Evolutionary conservation across 2,797 vertebrate species (phyloP).

Genomic region (Argentina silus): DNA sequence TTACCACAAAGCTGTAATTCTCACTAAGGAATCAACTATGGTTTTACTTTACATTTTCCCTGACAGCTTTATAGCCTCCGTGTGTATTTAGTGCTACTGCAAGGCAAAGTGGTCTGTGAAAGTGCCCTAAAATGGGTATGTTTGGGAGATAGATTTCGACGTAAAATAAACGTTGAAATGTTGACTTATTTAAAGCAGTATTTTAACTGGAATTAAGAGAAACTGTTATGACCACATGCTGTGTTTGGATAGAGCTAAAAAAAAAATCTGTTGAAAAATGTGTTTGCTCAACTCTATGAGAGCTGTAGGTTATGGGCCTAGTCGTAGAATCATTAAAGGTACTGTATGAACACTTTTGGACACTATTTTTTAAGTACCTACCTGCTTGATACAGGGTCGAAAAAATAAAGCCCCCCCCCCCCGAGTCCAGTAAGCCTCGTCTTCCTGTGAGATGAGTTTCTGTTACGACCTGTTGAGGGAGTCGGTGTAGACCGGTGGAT

Average conservation of each 20-base stretch:
- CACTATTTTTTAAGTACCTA: background rate
- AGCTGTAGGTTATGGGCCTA: too few relatives aligned
- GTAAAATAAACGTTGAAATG: background rate
- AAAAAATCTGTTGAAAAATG: too few relatives aligned
- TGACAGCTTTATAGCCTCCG: conserved; percentile 54
- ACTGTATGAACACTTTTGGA: too few relatives aligned
- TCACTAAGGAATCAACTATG: conserved; percentile 58
- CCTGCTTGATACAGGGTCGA: too few relatives aligned
- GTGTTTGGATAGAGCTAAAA: too few relatives aligned
- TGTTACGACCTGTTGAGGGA: conserved; percentile 69
- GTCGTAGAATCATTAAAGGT: too few relatives aligned
- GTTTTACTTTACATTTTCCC: conserved; percentile 57
- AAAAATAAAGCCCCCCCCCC: too few relatives aligned
- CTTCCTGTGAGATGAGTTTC: conserved; percentile 60
- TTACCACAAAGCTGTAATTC: conserved; percentile 61
- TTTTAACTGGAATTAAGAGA: too few relatives aligned
- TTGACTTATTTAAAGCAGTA: too few relatives aligned
- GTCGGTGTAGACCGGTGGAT: conserved; percentile 62
- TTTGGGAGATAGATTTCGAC: conserved; percentile 1
- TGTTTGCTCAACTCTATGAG: too few relatives aligned
- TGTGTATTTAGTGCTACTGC: conserved; percentile 50
- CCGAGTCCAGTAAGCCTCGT: background rate
- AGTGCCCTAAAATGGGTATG: background rate
- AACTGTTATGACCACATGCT: too few relatives aligned
- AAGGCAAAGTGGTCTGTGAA: background rate